phyloP scores from a whole-genome alignment of 1,140 invertebrate species.

The Belonocnema kinseyi region DNA sequence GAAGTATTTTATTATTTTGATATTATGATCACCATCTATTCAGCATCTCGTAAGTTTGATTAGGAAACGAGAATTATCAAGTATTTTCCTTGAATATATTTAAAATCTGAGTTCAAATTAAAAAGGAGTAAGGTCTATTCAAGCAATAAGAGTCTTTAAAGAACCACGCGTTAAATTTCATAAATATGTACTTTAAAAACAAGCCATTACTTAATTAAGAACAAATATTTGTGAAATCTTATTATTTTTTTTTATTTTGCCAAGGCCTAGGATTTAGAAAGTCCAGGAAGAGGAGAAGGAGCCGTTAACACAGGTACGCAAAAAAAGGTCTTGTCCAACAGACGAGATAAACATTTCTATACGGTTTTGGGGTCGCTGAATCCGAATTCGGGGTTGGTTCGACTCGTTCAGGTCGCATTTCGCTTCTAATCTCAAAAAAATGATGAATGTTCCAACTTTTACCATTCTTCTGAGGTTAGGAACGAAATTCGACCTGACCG shows the following conservation, averaged over 20 bases:
- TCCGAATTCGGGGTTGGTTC: too few species aligned
- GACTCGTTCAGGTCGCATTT: too few species aligned
- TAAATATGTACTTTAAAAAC: constrained; percentile 9
- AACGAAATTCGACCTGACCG: too few species aligned
- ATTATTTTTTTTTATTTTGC: not conserved
- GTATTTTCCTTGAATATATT: not conserved
- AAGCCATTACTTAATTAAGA: not conserved
- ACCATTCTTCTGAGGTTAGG: too few species aligned
- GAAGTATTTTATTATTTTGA: not conserved
- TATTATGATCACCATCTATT: not conserved
- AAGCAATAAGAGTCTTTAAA: too few species aligned
- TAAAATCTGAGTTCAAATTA: not conserved
- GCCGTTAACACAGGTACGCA: too few species aligned
- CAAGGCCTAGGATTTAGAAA: constrained; percentile 1
- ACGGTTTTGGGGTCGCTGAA: too few species aligned
- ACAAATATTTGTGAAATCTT: not conserved
- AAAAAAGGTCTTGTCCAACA: too few species aligned
- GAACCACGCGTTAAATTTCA: not conserved
- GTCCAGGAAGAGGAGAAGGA: constrained; percentile 9
- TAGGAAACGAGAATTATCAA: not conserved
- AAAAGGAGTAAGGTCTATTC: too few species aligned
- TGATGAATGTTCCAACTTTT: too few species aligned
- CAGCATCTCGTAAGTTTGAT: not conserved
- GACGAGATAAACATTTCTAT: too few species aligned
- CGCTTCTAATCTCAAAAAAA: too few species aligned